Evolutionary conservation across 2,888 invertebrate genomes (phyloP).

Genomic region (Caenorhabditis plicata): DNA sequence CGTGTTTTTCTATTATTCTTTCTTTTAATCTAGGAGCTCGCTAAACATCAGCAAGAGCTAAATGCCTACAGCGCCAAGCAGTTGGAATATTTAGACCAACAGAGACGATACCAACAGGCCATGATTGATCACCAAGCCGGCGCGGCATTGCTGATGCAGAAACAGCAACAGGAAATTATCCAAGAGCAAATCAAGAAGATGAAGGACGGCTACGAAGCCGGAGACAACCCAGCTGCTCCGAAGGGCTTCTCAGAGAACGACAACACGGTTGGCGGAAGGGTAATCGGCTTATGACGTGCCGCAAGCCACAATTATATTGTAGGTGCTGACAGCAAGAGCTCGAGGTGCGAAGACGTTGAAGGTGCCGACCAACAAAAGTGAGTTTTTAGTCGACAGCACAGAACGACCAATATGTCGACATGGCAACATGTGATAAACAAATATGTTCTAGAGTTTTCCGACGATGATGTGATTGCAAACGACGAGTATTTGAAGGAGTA

Average conservation of each 20-base stretch:
- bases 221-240: background rate
- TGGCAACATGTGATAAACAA: no score
- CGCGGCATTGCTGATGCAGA: slow-evolving; percentile 59
- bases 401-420: no score
- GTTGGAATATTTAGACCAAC: slow-evolving; percentile 56
- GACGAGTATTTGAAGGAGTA: slow-evolving; percentile 51
- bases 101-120: slow-evolving; percentile 57
- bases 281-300: slow-evolving; percentile 8
- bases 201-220: slow-evolving; percentile 30
- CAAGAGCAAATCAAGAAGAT: slow-evolving; percentile 44
- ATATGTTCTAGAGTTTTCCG: slow-evolving; percentile 35
- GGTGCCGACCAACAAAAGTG: slow-evolving; percentile 31
- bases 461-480: slow-evolving; percentile 50
- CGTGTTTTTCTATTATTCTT: slow-evolving; percentile 11
- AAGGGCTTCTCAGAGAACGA: slow-evolving; percentile 14
- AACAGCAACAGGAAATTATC: slow-evolving; percentile 57
- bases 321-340: slow-evolving; percentile 30
- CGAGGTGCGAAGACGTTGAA: slow-evolving; percentile 39
- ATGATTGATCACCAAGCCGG: slow-evolving; percentile 62
- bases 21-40: slow-evolving; percentile 33
- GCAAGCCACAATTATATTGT: no score
- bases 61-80: slow-evolving; percentile 54
- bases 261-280: slow-evolving; percentile 39
- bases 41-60: slow-evolving; percentile 49
- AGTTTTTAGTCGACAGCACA: background rate